Evolutionary conservation across 2,888 invertebrate species (phyloP).

Genomic region (Diarsia dahlii): DNA sequence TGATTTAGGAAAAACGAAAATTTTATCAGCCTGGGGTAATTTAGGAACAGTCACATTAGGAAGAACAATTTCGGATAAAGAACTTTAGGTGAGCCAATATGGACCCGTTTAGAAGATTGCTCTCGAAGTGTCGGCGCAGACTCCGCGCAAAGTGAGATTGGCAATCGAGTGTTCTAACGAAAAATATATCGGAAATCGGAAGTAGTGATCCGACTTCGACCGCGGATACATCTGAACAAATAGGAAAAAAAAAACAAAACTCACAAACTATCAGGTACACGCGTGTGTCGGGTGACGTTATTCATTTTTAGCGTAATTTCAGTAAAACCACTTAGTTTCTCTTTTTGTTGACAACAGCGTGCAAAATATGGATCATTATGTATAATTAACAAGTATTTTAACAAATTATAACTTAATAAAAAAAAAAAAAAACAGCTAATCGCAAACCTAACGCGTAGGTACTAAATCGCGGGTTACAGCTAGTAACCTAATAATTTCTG

Average conservation of each 20-base stretch:
- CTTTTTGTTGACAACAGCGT: not conserved
- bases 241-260: not conserved
- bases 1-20: no score
- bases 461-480: not conserved
- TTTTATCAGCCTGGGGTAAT: no score
- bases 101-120: slow-evolving; percentile 18
- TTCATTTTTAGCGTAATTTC: not conserved
- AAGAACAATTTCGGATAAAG: no score
- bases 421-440: no score
- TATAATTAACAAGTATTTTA: no score
- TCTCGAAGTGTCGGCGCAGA: not conserved
- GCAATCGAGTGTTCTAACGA: slow-evolving; percentile 3
- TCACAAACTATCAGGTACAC: not conserved
- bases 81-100: no score
- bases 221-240: not conserved
- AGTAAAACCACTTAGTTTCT: not conserved
- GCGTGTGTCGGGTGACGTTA: not conserved
- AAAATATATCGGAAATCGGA: not conserved
- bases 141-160: slow-evolving; percentile 23
- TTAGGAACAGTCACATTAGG: no score
- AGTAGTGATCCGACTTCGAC: not conserved
- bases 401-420: no score
- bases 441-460: no score
- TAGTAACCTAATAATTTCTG: not conserved
- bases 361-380: no score